These are phyloP conservation scores for Phalloptychus januarius DNA, from an alignment of 2,797 vertebrate genomes.

Conservation along the genomic window DNA sequence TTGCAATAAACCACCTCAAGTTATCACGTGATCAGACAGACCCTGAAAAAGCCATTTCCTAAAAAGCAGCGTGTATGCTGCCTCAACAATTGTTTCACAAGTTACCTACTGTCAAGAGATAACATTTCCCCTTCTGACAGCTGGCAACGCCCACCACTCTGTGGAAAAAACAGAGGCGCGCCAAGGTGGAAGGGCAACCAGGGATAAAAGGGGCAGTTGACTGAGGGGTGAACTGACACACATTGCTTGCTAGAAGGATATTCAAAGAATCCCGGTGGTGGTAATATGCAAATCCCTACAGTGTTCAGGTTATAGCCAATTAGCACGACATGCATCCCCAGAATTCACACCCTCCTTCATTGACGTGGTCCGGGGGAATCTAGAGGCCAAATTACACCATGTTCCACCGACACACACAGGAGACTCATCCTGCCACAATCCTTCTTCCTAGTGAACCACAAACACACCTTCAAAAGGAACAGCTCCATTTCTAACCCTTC, in stretches of 20 bases:
- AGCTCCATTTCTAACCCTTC: not conserved
- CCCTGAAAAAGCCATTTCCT: constrained; percentile 32
- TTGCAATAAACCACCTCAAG: constrained; percentile 1
- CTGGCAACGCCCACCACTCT: constrained; percentile 12
- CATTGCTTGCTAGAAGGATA: constrained; percentile 38
- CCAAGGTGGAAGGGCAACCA: constrained; percentile 43
- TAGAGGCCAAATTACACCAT: constrained; percentile 54
- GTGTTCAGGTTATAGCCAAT: constrained; percentile 47
- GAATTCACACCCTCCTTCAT: constrained; percentile 67
- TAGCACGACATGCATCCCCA: constrained; percentile 65
- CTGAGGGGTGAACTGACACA: constrained; percentile 26
- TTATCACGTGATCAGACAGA: not conserved
- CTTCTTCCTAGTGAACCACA: constrained; percentile 3
- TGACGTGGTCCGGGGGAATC: constrained; percentile 49
- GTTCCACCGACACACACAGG: constrained; percentile 55
- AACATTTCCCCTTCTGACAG: constrained; percentile 42
- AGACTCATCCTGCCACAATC: constrained; percentile 26
- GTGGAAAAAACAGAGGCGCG: constrained; percentile 49
- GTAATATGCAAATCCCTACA: constrained; percentile 41
- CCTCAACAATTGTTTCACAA: constrained; percentile 35
- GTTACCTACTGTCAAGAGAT: constrained; percentile 47
- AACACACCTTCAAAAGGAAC: not conserved
- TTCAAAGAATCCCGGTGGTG: constrained; percentile 52
- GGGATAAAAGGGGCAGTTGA: constrained; percentile 27
- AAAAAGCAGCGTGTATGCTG: constrained; percentile 36